phyloP scores from a whole-genome alignment of 2,113 vertebrate species.

The Hippocampus abdominalis region DNA sequence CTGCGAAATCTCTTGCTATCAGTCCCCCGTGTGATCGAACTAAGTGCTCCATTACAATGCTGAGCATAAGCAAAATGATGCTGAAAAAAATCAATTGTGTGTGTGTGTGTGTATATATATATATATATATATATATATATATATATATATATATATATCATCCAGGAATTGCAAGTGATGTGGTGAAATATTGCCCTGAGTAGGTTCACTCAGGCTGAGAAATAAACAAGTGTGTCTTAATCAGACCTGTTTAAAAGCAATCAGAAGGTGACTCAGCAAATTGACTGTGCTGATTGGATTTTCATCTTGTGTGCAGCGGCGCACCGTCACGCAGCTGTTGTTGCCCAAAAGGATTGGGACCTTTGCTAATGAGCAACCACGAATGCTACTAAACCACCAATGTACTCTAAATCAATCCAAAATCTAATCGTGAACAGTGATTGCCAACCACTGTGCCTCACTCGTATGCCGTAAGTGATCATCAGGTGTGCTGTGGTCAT shows the following conservation, averaged over 20 bases:
- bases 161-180: too few species aligned
- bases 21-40: conserved; percentile 40
- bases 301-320: conserved; percentile 51
- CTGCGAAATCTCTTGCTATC: conserved; percentile 42
- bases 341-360: conserved; percentile 18
- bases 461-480: too few species aligned
- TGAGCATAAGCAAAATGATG: conserved; percentile 3
- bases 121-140: not conserved
- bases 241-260: conserved; percentile 68
- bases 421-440: too few species aligned
- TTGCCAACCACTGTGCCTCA: too few species aligned
- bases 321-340: conserved; percentile 26
- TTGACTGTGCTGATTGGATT: conserved; percentile 71
- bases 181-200: not conserved
- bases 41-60: conserved; percentile 48
- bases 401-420: not conserved
- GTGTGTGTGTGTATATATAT: too few species aligned
- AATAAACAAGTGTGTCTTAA: conserved; percentile 63
- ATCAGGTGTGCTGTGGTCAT: too few species aligned
- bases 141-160: not conserved
- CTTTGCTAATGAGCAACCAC: not conserved
- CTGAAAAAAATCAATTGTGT: too few species aligned
- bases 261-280: conserved; percentile 74
- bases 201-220: conserved; percentile 40
- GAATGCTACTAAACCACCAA: not conserved